Conservation (phyloP, 2,888 invertebrate species). For the Neoaliturus tenellus region DNA sequence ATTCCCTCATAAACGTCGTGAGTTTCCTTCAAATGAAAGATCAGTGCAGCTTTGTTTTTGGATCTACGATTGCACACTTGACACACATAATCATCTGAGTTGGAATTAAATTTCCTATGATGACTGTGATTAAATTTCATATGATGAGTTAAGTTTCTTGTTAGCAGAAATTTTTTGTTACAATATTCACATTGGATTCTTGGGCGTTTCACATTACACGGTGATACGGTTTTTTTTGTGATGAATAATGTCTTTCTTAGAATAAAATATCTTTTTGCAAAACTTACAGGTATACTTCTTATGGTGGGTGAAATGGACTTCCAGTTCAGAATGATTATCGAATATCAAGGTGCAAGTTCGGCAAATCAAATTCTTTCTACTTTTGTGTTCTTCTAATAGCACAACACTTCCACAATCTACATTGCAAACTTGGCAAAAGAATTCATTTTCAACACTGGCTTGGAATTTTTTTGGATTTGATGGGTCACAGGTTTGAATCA, state of each 20-base stretch:
- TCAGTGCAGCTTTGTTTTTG: neutral
- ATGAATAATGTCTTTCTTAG: no score
- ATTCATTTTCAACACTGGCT: neutral
- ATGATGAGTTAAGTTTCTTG: neutral
- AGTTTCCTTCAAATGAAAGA: neutral
- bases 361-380: neutral
- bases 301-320: neutral
- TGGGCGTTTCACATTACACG: neutral
- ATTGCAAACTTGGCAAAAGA: conserved; percentile 3
- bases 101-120: neutral
- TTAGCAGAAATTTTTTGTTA: neutral
- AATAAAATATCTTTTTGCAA: conserved; percentile 20
- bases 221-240: neutral
- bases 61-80: neutral
- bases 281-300: neutral
- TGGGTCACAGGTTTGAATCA: neutral
- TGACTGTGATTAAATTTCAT: neutral
- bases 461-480: neutral
- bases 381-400: neutral
- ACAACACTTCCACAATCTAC: neutral
- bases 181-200: neutral
- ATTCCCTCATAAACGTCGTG: neutral
- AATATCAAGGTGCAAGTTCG: neutral
- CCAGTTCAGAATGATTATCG: neutral
- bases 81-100: neutral